Conservation (phyloP, 2,113 vertebrate species). For the Columba janthina region DNA sequence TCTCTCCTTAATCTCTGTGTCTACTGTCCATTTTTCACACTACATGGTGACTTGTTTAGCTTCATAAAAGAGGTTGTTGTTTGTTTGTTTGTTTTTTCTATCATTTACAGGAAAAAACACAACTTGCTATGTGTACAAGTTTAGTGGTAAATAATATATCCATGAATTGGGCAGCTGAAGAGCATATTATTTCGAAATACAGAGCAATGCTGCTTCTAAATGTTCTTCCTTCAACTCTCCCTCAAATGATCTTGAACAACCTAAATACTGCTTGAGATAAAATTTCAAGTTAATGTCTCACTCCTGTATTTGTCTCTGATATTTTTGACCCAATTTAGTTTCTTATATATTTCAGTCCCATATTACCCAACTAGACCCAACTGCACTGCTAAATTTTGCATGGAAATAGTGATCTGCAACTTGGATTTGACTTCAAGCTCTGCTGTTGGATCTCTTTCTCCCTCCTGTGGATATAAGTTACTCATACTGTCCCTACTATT, state of each 20-base stretch:
- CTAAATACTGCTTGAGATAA: not conserved
- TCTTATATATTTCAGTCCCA: not conserved
- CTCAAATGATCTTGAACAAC: not conserved
- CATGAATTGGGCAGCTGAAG: not conserved
- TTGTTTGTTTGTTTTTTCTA: not conserved
- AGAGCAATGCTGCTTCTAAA: not conserved
- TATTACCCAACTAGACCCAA: not conserved
- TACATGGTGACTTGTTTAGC: not conserved
- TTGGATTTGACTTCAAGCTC: not conserved
- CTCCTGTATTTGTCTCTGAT: not conserved
- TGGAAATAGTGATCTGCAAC: not conserved
- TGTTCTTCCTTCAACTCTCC: not conserved
- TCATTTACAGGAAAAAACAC: not conserved
- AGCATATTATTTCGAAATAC: not conserved
- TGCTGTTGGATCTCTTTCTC: not conserved
- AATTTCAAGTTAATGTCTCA: not conserved
- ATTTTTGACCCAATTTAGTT: not conserved
- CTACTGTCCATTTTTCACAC: not conserved
- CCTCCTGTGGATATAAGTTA: not conserved
- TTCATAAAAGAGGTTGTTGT: not conserved
- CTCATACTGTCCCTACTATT: not conserved
- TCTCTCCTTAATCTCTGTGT: not conserved
- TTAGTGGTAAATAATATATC: not conserved
- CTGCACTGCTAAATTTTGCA: not conserved
- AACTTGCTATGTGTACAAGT: not conserved